Evolutionary conservation across 2,113 vertebrate genomes (phyloP).

Genomic region (Labeo catla): DNA sequence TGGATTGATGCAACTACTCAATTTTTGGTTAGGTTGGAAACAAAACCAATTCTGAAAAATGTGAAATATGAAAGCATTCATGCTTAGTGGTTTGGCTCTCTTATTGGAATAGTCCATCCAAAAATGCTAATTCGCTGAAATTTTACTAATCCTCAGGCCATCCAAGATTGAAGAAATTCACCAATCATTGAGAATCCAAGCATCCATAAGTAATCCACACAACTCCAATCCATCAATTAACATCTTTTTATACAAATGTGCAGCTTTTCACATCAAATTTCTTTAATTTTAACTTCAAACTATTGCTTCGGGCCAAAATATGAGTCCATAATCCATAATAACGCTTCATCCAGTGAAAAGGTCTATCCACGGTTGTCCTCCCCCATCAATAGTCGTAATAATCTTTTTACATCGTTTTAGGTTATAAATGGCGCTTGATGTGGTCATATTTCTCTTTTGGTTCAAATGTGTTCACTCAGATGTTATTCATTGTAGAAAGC

Average conservation of each 20-base stretch:
- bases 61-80: not conserved
- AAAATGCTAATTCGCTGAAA: no score
- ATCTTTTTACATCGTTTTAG: no score
- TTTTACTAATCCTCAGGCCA: no score
- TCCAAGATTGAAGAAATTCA: no score
- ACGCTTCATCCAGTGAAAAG: not conserved
- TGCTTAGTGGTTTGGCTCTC: not conserved
- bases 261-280: not conserved
- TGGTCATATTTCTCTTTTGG: not conserved
- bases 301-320: not conserved
- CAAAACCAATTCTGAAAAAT: not conserved
- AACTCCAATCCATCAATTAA: not conserved
- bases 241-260: not conserved
- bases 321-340: not conserved
- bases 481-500: not conserved
- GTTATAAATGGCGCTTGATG: not conserved
- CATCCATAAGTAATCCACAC: not conserved
- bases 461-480: no score
- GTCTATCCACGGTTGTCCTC: not conserved
- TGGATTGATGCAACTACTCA: no score
- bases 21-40: not conserved
- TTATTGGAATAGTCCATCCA: no score
- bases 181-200: not conserved
- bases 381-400: not conserved
- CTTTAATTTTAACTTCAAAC: not conserved